A percentile compares a stretch with the other conserved stretches of the same genome.
phyloP scores from a whole-genome alignment of 2,113 vertebrate genomes.

The Perognathus longimembris region DNA sequence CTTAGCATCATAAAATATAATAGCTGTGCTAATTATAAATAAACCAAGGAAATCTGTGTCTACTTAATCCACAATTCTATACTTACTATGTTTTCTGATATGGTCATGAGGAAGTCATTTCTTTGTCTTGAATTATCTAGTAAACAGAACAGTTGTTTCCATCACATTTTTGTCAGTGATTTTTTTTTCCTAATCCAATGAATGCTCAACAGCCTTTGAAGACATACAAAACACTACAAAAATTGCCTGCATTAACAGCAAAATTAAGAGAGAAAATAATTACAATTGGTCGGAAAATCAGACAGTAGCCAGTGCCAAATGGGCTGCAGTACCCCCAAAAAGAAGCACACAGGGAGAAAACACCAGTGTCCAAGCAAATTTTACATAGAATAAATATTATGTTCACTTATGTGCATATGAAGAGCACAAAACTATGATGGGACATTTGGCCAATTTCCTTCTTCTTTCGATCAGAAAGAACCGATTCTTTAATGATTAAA shows the following conservation, averaged over 20 bases:
- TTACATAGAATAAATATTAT: not conserved
- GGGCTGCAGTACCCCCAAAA: not conserved
- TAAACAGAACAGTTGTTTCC: not conserved
- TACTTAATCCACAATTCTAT: not conserved
- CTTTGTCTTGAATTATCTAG: not conserved
- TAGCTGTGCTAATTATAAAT: slow-evolving; percentile 7
- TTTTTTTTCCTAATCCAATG: not conserved
- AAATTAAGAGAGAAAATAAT: slow-evolving; percentile 3
- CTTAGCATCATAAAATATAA: not conserved
- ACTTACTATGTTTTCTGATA: not conserved
- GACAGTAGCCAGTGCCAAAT: not conserved
- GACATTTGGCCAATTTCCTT: not conserved
- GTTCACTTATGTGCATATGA: not conserved
- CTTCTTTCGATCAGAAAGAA: not conserved
- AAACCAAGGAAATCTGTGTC: not conserved
- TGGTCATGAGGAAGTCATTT: not conserved
- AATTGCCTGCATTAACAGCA: not conserved
- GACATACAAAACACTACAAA: not conserved
- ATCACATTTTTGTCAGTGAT: not conserved
- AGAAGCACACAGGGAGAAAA: not conserved
- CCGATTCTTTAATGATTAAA: not conserved
- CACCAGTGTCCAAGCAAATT: not conserved
- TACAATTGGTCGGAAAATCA: not conserved
- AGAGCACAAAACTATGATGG: not conserved
- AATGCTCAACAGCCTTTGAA: not conserved